A percentile compares a stretch with the other conserved stretches of the same genome.
These are phyloP conservation scores for Thereva unica DNA, from an alignment of 2,888 invertebrate species.

Conservation along the genomic window DNA sequence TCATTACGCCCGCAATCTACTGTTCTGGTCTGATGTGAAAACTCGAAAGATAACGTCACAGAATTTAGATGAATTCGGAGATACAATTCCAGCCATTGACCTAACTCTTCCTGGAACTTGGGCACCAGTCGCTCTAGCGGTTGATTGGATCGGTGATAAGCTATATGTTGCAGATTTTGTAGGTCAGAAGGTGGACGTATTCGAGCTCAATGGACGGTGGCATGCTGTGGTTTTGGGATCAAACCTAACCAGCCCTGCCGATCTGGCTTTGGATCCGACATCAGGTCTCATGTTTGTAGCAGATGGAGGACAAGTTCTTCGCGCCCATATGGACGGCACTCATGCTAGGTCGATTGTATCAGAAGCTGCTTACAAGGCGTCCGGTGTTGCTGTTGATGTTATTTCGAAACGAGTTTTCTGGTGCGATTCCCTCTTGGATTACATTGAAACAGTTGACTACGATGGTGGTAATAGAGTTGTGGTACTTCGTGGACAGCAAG, in stretches of 20 bases:
- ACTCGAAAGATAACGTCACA: constrained; percentile 74
- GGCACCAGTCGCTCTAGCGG: constrained; percentile 88
- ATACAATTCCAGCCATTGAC: constrained; percentile 60
- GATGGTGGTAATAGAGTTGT: constrained; percentile 80
- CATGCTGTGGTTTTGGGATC: constrained; percentile 91
- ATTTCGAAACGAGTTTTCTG: constrained; percentile 89
- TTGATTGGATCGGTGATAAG: constrained; percentile 97
- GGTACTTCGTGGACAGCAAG: constrained; percentile 79
- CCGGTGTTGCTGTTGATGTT: constrained; percentile 89
- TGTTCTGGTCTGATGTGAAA: constrained; percentile 90
- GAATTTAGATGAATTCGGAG: constrained; percentile 58
- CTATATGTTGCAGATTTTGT: constrained; percentile 92
- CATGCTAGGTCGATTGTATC: constrained; percentile 80
- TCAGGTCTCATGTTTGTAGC: constrained; percentile 86
- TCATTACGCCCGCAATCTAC: constrained; percentile 73
- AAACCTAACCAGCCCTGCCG: constrained; percentile 87
- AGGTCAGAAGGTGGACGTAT: constrained; percentile 92
- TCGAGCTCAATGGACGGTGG: constrained; percentile 82
- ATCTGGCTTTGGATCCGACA: constrained; percentile 91
- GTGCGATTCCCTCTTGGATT: constrained; percentile 94
- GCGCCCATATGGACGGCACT: constrained; percentile 95
- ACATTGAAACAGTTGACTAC: constrained; percentile 95
- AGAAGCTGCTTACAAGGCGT: constrained; percentile 92
- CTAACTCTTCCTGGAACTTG: constrained; percentile 81
- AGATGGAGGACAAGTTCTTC: constrained; percentile 79